Evolutionary conservation across 2,888 invertebrate genomes (phyloP), one percentile per base, ranked within the genome.

Genomic region (Lithophane ornitopus): DNA sequence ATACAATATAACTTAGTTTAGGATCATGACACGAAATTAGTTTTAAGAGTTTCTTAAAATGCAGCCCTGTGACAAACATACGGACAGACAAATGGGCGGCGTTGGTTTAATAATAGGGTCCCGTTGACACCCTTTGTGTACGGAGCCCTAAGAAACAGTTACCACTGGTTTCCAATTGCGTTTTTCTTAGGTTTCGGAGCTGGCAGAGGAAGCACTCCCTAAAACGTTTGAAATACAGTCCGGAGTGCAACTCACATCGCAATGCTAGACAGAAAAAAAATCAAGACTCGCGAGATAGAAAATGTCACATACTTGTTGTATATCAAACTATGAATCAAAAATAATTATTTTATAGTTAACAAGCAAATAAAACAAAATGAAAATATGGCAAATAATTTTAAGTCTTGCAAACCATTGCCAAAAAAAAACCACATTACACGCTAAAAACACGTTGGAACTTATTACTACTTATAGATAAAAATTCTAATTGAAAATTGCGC

Each of bases 161-260:
- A 80, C 76, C 80, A 28, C 44, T 28, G 26, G 39, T 41, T 80
- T 44, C 26, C 34, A 46, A 46, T 28, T 41, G 12, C 0, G 44
- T 8, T 46, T 62, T 39, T 16, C 76, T 46, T 46, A 26, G n/a
- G 19, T 59, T 14, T 39, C 22, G 49, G 28, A 26, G 28, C 28
- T 39, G 59, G 44, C 80, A 39, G 34, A 7, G 80, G 26, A 80
- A 54, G 46, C 76, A 76, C 39, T 73, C 54, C 14, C 61, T 80
- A 80, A 76, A 76, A 58, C 56, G 70, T 79, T 28, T 41, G 70
- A 79, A 16, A 72, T 80, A 44, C 46, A 54, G 22, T 80, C 73
- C 46, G 54, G 14, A 26, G 80, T 80, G 72, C 26, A 61, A 46
- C 74, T 74, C 54, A n/a, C 46, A 62, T 28, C n/a, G 62, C 16